Base-by-base conservation (phyloP, 2,113 vertebrate genomes). In the Lucifuga dentata region DNA sequence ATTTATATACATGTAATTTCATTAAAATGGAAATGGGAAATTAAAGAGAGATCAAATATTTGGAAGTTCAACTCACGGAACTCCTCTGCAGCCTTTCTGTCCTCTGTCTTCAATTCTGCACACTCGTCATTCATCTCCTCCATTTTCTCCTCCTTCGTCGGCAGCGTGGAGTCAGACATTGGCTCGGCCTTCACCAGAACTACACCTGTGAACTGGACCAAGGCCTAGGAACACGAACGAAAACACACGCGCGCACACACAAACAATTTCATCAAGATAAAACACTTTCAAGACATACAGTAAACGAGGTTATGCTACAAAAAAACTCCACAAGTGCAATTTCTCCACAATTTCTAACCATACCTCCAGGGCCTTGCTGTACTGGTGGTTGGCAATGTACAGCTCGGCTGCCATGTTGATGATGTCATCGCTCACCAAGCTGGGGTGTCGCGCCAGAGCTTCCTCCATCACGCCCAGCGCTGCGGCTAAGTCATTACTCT, bases 361-460 rank as follows among this genome's bases (percentile, higher is more conserved):
- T n/a, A 99, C 96, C 95, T 95, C 91, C 81, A 99, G 62, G 5
- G 96, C 94, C 87, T 94, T 95, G 69, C 87, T 90, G 36, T 97
- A 94, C 63, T 98, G 95, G 2, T 93, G 96, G 88, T 92, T 97
- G 69, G 95, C 93, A 68, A 98, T 96, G 64, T 95, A 95, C 0
- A 99, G 92, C 39, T 99, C 98, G 1, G 96, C 95, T 2, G 97
- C 95, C 61, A 98, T 97, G 87, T 98, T 98, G 35, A 98, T 89
- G 55, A 96, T 93, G 85, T 99, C 96, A 85, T 95, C 94, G 0
- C 93, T 94, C 44, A 98, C 95, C 1, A 99, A 92, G 73, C 76
- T 83, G 3, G 95, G 95, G 84, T 98, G 95, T 40, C 97, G 94
- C 2, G 43, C 64, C 69, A 99, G 94, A 29, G 95, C 96, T 78